Base-by-base conservation (phyloP, 92 coral and sea anemone species). In the Siderastrea radians region DNA sequence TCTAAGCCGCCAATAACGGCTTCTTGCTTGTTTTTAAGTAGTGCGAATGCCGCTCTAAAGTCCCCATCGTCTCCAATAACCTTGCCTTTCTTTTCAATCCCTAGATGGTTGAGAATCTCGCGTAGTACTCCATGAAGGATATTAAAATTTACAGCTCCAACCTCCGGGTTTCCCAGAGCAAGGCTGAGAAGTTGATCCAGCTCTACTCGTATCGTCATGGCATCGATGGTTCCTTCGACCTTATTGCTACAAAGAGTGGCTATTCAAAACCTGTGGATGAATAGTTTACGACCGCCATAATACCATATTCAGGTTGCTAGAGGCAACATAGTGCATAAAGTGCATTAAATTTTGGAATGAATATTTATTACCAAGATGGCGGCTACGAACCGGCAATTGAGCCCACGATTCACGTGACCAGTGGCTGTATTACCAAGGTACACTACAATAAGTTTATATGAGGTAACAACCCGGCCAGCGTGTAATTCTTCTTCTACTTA, bases 141-240 rank as follows among this genome's bases (percentile, higher is more conserved):
- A 68, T 95, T 98, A 77, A 98, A 98, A 81, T 98, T 98, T 49
- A 98, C 99, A 3, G 98, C 99, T 13, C 99, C 99, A 45, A 88
- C 92, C 81, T 98, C 99, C 2, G 99, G 98, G 17, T 98, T 90
- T 4, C 99, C 99, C 3, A 98, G 87, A 49, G 99, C 98, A 6
- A 98, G 82, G 63, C 95, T 92, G 49, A 98, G 68, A 16, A 98
- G 90, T 17, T 94, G 96, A 51, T 95, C 96, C 6, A 98, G 87
- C 81, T 98, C 96, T 55, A 98, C 91, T 81, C 82, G 84, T 51
- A 95, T 82, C 82, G 98, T 87, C 99, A 96, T 97, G 75, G 51
- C 67, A 55, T 64, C 47, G 44, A 10, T 72, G 47, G 62, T 77
- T 19, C 26, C 61, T 70, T 68, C 49, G 49, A 17, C 10, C 38